Percentiles rank a stretch among this genome's conserved stretches.
These are phyloP conservation scores for Poeciliopsis turrubarensis DNA, from an alignment of 2,113 vertebrate species.

Conservation along the genomic window DNA sequence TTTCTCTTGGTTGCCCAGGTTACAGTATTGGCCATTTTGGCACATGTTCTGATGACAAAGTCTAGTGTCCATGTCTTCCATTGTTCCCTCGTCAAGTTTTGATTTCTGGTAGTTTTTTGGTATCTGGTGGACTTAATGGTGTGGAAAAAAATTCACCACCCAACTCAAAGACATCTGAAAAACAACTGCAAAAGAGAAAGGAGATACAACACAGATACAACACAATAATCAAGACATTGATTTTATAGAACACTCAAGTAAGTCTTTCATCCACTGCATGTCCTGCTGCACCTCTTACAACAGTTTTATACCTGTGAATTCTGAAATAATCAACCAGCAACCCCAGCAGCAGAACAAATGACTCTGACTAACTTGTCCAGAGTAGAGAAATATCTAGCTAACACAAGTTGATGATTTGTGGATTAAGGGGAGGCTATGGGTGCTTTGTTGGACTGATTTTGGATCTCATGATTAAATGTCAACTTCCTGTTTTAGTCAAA, in stretches of 20 bases:
- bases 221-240: not conserved
- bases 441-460: no score
- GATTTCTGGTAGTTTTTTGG: slow-evolving; percentile 72
- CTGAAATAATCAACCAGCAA: no score
- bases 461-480: no score
- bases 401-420: no score
- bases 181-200: not conserved
- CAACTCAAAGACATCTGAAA: not conserved
- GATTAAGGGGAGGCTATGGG: no score
- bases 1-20: slow-evolving; percentile 66
- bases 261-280: no score
- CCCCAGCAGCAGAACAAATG: no score
- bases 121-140: not conserved
- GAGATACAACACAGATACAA: not conserved
- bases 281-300: no score
- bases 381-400: no score
- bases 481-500: no score
- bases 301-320: no score
- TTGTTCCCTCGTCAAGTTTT: slow-evolving; percentile 79
- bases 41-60: slow-evolving; percentile 56
- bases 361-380: no score
- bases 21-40: slow-evolving; percentile 51
- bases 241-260: not conserved
- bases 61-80: slow-evolving; percentile 81
- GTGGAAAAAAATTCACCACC: not conserved